Conservation (phyloP, 92 coral and sea anemone species). For the Porites rus region DNA sequence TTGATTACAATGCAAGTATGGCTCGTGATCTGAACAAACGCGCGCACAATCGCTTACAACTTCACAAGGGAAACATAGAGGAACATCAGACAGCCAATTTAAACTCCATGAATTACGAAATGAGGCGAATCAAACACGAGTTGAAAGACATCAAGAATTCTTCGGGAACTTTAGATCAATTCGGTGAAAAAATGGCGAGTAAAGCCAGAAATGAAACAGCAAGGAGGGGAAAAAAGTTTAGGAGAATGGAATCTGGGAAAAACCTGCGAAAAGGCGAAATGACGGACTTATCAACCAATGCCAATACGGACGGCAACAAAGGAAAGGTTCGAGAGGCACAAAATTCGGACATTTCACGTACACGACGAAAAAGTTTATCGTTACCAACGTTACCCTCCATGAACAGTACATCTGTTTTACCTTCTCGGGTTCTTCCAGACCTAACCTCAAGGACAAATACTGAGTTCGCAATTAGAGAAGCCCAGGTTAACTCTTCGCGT, state of each 20-base stretch:
- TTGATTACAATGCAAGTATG: conserved; percentile 78
- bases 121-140: conserved; percentile 81
- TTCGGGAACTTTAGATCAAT: conserved; percentile 61
- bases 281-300: neutral
- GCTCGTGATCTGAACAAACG: conserved; percentile 81
- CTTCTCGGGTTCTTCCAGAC: neutral
- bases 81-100: conserved; percentile 69
- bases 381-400: conserved; percentile 52
- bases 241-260: conserved; percentile 11
- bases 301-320: neutral
- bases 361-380: conserved; percentile 48
- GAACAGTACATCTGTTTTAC: neutral
- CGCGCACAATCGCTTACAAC: conserved; percentile 69
- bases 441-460: conserved; percentile 5
- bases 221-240: conserved; percentile 23
- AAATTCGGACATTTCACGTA: neutral
- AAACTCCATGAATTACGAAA: conserved; percentile 84
- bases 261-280: neutral
- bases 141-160: conserved; percentile 83
- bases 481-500: neutral
- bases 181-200: conserved; percentile 24
- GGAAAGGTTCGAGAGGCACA: neutral
- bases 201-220: conserved; percentile 8
- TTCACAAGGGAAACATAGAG: conserved; percentile 64
- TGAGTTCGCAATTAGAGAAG: conserved; percentile 5